A percentile compares a stretch with the other conserved stretches of the same genome.
Evolutionary conservation across 2,888 invertebrate species (phyloP).

Genomic region (Ferrisia virgata): DNA sequence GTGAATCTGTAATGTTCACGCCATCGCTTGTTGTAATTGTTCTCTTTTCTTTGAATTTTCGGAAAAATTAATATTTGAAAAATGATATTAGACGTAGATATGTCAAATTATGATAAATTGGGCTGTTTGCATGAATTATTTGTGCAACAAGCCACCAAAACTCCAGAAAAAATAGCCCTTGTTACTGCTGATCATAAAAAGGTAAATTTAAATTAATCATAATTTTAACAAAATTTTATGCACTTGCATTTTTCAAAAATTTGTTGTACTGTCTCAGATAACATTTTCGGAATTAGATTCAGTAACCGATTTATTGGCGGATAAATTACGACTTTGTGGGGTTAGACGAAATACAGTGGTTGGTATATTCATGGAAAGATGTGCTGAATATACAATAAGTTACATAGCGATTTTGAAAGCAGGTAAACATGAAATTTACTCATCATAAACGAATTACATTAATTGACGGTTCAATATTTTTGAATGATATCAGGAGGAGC

Average conservation of each 20-base stretch:
- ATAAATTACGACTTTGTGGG: constrained; percentile 56
- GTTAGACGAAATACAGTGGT: constrained; percentile 49
- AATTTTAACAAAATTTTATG: background rate
- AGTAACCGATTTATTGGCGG: constrained; percentile 63
- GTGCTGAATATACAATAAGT: constrained; percentile 49
- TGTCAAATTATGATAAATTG: constrained; percentile 49
- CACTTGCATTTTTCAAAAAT: no score
- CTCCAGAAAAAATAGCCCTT: constrained; percentile 49
- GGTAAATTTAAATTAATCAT: background rate
- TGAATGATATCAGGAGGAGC: constrained; percentile 49
- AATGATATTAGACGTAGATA: constrained; percentile 48
- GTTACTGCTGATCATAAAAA: constrained; percentile 47
- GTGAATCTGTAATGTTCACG: background rate
- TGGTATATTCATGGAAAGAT: constrained; percentile 51
- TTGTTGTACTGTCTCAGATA: constrained; percentile 48
- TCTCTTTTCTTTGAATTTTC: background rate
- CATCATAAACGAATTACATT: background rate
- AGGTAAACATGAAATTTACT: constrained; percentile 46
- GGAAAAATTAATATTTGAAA: constrained; percentile 41
- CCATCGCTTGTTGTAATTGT: background rate
- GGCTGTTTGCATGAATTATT: constrained; percentile 51
- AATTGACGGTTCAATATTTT: background rate
- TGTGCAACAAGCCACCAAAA: constrained; percentile 48
- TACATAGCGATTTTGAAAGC: constrained; percentile 50
- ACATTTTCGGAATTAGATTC: constrained; percentile 49